Evolutionary conservation across 2,888 invertebrate genomes (phyloP).

Genomic region (Euphydryas editha): DNA sequence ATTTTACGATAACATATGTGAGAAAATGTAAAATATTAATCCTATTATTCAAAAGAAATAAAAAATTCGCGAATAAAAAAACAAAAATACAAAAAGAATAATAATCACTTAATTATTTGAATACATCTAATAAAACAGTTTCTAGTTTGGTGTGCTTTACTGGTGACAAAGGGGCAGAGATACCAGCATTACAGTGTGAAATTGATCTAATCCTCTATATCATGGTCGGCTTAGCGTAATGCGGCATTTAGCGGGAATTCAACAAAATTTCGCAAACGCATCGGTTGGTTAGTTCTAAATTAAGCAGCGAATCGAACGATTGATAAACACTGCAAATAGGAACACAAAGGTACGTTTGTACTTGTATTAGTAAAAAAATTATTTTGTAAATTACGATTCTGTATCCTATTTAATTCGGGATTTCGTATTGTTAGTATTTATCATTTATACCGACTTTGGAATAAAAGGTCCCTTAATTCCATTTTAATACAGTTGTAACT

Average conservation of each 20-base stretch:
- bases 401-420: too few relatives aligned
- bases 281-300: slow-evolving; percentile 4
- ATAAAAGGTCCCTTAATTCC: too few relatives aligned
- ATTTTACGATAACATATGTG: too few relatives aligned
- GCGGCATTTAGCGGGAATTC: slow-evolving; percentile 12
- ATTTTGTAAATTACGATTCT: too few relatives aligned
- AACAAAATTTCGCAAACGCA: slow-evolving; percentile 2
- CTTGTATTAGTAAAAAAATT: too few relatives aligned
- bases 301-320: slow-evolving; percentile 5
- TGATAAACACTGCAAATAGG: not conserved
- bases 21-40: too few relatives aligned
- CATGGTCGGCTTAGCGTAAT: slow-evolving; percentile 5
- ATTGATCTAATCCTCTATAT: slow-evolving; percentile 20
- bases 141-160: not conserved
- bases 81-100: too few relatives aligned
- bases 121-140: not conserved
- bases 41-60: too few relatives aligned
- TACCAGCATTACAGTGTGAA: slow-evolving; percentile 22
- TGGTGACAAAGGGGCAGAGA: not conserved
- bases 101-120: not conserved
- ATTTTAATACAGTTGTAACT: too few relatives aligned
- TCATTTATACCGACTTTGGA: too few relatives aligned
- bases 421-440: too few relatives aligned
- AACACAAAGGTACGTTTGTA: not conserved
- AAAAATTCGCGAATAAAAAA: too few relatives aligned